Conservation (phyloP, 92 coral and sea anemone genomes). For the Micromussa lordhowensis region DNA sequence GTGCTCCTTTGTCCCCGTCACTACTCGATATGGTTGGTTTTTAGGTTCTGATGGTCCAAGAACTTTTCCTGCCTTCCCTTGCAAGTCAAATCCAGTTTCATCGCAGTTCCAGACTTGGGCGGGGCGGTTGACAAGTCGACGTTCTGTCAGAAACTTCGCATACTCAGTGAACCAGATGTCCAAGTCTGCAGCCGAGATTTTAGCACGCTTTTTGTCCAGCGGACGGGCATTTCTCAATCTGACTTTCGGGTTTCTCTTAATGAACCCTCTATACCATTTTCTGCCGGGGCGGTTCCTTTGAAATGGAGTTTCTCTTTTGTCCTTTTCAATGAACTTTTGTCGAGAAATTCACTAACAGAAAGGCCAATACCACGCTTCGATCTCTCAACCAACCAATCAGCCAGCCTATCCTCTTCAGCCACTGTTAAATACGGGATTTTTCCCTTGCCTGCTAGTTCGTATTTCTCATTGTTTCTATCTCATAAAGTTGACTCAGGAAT, state of each 20-base stretch:
- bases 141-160: conserved; percentile 44
- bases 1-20: background rate
- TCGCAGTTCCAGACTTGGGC: conserved; percentile 69
- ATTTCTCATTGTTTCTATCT: conserved; percentile 35
- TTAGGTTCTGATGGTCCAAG: conserved; percentile 56
- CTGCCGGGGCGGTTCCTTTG: conserved; percentile 53
- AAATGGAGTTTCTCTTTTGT: conserved; percentile 47
- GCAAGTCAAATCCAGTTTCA: conserved; percentile 65
- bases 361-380: conserved; percentile 49
- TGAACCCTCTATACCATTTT: conserved; percentile 54
- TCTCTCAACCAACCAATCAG: conserved; percentile 48
- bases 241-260: conserved; percentile 61
- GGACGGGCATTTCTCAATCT: conserved; percentile 61
- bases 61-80: conserved; percentile 63
- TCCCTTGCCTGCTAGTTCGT: conserved; percentile 21
- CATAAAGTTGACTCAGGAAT: conserved; percentile 43
- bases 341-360: conserved; percentile 38
- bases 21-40: conserved; percentile 19
- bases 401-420: conserved; percentile 45
- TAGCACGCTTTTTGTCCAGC: conserved; percentile 49
- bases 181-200: conserved; percentile 40
- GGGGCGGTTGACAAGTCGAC: conserved; percentile 43
- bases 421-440: conserved; percentile 36
- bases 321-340: conserved; percentile 60
- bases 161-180: conserved; percentile 53